A percentile compares a stretch with the other conserved stretches of the same genome.
Evolutionary conservation across 2,113 vertebrate species (phyloP).

Genomic region (Dicerorhinus sumatrensis): DNA sequence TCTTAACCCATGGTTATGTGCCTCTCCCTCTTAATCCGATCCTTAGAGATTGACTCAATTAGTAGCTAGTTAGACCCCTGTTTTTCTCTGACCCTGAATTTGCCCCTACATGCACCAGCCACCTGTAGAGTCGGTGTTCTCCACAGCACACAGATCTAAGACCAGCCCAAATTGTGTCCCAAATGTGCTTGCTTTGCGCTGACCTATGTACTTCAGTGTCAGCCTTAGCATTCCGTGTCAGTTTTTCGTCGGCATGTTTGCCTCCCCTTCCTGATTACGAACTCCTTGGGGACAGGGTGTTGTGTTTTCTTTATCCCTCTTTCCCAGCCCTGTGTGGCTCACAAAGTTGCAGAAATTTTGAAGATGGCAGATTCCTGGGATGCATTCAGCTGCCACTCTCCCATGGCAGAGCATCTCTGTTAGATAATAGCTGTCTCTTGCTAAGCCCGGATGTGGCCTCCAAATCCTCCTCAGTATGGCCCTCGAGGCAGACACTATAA

Average conservation of each 20-base stretch:
- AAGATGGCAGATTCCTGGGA: conserved; percentile 25
- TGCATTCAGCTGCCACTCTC: background rate
- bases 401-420: background rate
- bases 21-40: background rate
- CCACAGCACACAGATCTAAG: background rate
- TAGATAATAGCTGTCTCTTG: background rate
- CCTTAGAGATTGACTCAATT: background rate
- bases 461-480: background rate
- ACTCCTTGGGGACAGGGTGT: background rate
- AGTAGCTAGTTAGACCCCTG: background rate
- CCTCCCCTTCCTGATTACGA: background rate
- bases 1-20: background rate
- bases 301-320: background rate
- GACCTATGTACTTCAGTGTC: background rate
- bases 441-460: conserved; percentile 60
- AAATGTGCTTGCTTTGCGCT: background rate
- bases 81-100: background rate
- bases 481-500: conserved; percentile 8
- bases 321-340: background rate
- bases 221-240: background rate
- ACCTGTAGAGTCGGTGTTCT: background rate
- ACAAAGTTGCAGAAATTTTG: conserved; percentile 28
- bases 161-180: background rate
- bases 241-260: background rate
- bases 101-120: background rate